phyloP scores from a whole-genome alignment of 2,888 invertebrate species.

The Drosophila birchii region DNA sequence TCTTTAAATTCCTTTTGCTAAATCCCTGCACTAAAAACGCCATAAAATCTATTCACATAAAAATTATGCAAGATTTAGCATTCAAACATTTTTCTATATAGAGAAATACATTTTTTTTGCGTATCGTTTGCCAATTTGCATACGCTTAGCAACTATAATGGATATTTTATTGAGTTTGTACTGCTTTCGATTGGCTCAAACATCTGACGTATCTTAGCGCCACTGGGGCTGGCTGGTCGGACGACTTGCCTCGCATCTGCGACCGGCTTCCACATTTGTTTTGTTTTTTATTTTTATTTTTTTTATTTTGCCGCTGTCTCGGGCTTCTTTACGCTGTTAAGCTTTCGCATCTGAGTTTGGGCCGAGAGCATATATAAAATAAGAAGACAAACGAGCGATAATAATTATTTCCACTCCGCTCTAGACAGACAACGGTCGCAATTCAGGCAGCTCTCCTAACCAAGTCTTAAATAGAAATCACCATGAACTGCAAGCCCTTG shows the following conservation, averaged over 20 bases:
- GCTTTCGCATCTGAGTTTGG: conserved; percentile 74
- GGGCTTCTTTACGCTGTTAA: conserved; percentile 67
- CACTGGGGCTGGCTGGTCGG: conserved; percentile 45
- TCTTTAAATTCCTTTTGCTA: conserved; percentile 18
- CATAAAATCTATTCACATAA: conserved; percentile 22
- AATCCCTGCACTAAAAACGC: conserved; percentile 22
- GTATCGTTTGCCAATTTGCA: conserved; percentile 46
- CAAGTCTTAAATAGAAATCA: conserved; percentile 18
- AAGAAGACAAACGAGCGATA: conserved; percentile 63
- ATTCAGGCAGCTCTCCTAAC: conserved; percentile 13
- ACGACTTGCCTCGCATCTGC: conserved; percentile 38
- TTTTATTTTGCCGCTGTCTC: conserved; percentile 38
- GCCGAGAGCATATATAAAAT: conserved; percentile 77
- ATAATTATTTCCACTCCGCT: conserved; percentile 69
- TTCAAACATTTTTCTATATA: conserved; percentile 10
- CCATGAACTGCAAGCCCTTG: conserved; percentile 64
- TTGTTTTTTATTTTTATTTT: conserved; percentile 27
- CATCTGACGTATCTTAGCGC: conserved; percentile 52
- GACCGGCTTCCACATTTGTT: conserved; percentile 59
- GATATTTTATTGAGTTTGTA: conserved; percentile 50
- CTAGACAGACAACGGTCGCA: conserved; percentile 63
- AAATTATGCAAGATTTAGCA: conserved; percentile 35
- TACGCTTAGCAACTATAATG: conserved; percentile 54
- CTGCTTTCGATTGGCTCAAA: conserved; percentile 47
- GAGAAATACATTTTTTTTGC: conserved; percentile 23